Evolutionary conservation across 2,888 invertebrate species (phyloP), one percentile per base, ranked within the genome.

Genomic region (Leucania comma): DNA sequence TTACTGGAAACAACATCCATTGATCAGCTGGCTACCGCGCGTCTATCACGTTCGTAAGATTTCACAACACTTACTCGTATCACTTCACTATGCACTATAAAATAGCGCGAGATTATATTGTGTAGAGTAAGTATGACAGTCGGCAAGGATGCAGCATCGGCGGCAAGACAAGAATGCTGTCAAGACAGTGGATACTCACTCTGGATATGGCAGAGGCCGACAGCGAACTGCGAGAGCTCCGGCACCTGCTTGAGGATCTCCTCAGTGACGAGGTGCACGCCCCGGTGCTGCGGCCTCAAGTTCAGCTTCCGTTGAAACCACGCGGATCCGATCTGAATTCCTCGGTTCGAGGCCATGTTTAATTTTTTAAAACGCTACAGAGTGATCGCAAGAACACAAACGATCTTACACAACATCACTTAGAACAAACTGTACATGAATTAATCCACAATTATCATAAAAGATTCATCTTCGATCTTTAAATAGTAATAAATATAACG

Each of bases 221-320:
- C 98, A 85, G 99, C 98, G 96, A 99, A 99, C 95, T 99, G 98
- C 92, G 98, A 97, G 93, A 99, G 97, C 96, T 99, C 99, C 68
- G 99, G 99, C 96, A 99, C 97, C 96, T 98, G 98, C 96, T 98
- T 97, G 82, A 99, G 97, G 91, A 99, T 98, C 97, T 99, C 99
- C 96, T 99, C 99, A 84, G 99, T 99, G 89, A 99, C 98, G 90
- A 99, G 97, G 97, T 99, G 99, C 93, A 99, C 99, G 91, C 99
- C 99, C 93, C 99, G 97, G 96, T 99, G 99, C 96, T 99, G 99
- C 90, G 99, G 98, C 95, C 99, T 97, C 95, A 99, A 97, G 96
- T 98, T 98, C 94, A 99, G 98, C 97, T 99, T 99, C 96, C 98
- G 98, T 97, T 99, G 99, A 97, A 99, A 99, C 99, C 99, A 99